phyloP scores from a whole-genome alignment of 2,888 invertebrate species.

The Ethmia dodecea region DNA sequence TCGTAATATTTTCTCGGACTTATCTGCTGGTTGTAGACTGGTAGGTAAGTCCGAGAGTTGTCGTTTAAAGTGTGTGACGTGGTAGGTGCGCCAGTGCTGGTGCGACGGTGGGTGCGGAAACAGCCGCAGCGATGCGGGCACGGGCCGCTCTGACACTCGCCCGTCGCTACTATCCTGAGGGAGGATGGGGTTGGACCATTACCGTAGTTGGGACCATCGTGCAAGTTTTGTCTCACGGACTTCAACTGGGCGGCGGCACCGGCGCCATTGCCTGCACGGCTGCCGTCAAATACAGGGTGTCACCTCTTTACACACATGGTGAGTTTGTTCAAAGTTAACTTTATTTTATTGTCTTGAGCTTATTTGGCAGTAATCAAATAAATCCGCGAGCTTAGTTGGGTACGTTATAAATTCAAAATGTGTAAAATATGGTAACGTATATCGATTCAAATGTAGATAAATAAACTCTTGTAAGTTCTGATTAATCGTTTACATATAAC shows the following conservation, averaged over 20 bases:
- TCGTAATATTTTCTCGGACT: slow-evolving; percentile 9
- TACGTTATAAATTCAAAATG: too few species aligned
- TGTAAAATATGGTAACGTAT: too few species aligned
- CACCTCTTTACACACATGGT: slow-evolving; percentile 81
- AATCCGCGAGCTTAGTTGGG: too few species aligned
- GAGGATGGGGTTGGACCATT: slow-evolving; percentile 92
- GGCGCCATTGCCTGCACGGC: slow-evolving; percentile 81
- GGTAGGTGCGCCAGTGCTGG: slow-evolving; percentile 73
- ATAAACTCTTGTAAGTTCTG: too few species aligned
- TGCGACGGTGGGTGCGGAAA: slow-evolving; percentile 63
- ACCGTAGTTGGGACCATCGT: slow-evolving; percentile 84
- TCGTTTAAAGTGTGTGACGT: slow-evolving; percentile 39
- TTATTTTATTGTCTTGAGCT: too few species aligned
- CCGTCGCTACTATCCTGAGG: slow-evolving; percentile 90
- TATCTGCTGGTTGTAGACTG: slow-evolving; percentile 18
- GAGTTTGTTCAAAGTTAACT: too few species aligned
- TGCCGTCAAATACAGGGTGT: slow-evolving; percentile 78
- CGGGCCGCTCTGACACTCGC: slow-evolving; percentile 81
- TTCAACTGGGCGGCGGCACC: slow-evolving; percentile 83
- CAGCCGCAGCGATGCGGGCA: slow-evolving; percentile 70
- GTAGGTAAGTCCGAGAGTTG: slow-evolving; percentile 17
- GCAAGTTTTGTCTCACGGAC: slow-evolving; percentile 85
- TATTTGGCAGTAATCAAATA: too few species aligned
- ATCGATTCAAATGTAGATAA: too few species aligned
- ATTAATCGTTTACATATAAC: too few species aligned